Evolutionary conservation across 1,140 invertebrate genomes (phyloP).

Genomic region (Trichonephila clavipes): DNA sequence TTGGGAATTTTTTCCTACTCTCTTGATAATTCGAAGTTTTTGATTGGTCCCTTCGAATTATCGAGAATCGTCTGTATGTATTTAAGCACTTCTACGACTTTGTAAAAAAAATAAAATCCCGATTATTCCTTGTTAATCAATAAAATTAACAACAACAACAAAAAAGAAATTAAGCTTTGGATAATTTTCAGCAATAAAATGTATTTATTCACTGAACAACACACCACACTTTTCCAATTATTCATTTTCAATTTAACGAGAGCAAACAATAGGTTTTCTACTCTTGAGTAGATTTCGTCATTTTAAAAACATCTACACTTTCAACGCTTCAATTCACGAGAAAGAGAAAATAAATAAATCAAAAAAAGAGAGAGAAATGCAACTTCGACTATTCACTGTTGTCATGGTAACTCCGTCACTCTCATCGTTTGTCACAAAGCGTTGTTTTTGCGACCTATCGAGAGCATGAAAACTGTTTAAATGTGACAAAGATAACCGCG

Average conservation of each 20-base stretch:
- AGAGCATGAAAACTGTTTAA: background rate
- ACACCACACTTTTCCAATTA: background rate
- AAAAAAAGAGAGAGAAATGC: background rate
- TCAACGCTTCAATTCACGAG: background rate
- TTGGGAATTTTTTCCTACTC: too few relatives aligned
- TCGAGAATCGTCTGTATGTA: too few relatives aligned
- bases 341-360: background rate
- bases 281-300: background rate
- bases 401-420: slow-evolving; percentile 12
- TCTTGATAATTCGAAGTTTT: too few relatives aligned
- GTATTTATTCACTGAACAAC: too few relatives aligned
- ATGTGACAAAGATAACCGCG: background rate
- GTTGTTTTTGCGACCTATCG: background rate
- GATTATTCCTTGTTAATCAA: too few relatives aligned
- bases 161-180: too few relatives aligned
- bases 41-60: too few relatives aligned
- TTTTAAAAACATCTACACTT: slow-evolving; percentile 4
- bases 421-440: slow-evolving; percentile 13
- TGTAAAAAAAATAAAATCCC: too few relatives aligned
- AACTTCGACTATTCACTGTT: background rate
- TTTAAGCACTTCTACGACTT: too few relatives aligned
- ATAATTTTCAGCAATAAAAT: too few relatives aligned
- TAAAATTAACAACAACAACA: too few relatives aligned
- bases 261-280: background rate
- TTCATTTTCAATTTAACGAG: background rate